These are phyloP conservation scores for Octopus sinensis DNA, from an alignment of 1,140 invertebrate genomes.

Conservation along the genomic window DNA sequence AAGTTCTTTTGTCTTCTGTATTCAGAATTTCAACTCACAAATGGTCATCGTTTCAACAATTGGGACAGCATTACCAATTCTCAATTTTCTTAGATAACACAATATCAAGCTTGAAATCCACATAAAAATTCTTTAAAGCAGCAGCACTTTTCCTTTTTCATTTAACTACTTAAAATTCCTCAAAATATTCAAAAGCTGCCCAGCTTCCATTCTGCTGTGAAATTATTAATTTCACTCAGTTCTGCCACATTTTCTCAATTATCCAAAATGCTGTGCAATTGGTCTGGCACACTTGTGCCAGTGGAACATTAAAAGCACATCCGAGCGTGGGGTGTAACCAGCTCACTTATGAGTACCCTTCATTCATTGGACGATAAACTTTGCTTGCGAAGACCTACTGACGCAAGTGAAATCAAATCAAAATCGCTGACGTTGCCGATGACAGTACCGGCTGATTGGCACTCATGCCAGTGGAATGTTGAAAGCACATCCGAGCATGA, in stretches of 20 bases:
- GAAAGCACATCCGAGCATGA: too few relatives aligned
- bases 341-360: too few relatives aligned
- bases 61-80: background rate
- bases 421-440: background rate
- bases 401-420: too few relatives aligned
- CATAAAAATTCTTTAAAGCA: background rate
- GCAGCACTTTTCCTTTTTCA: background rate
- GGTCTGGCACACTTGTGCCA: background rate
- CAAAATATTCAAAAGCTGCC: background rate
- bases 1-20: too few relatives aligned
- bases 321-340: too few relatives aligned
- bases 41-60: background rate
- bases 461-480: too few relatives aligned
- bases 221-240: background rate
- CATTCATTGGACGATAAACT: too few relatives aligned
- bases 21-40: too few relatives aligned
- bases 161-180: conserved; percentile 1
- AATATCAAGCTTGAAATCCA: conserved; percentile 5
- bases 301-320: too few relatives aligned
- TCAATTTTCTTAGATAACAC: background rate
- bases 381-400: too few relatives aligned
- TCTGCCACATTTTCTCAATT: too few relatives aligned
- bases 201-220: background rate
- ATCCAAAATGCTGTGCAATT: background rate
- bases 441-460: too few relatives aligned